Base-by-base conservation (phyloP, 1,140 invertebrate genomes). In the Drosophila auraria region DNA sequence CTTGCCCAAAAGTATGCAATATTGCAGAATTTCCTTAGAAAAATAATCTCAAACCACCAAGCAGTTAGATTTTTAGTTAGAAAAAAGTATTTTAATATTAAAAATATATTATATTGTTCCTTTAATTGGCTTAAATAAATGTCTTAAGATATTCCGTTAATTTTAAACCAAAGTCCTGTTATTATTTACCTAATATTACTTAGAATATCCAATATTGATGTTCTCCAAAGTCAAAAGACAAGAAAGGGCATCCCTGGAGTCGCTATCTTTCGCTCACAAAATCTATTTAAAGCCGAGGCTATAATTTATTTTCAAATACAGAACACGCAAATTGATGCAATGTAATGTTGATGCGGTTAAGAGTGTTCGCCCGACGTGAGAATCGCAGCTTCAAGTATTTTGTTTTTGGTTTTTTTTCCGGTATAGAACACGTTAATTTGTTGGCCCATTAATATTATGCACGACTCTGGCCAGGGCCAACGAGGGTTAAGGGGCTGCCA, bases 391-490 rank as follows among this genome's bases (percentile, higher is more conserved):
- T 30, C 3, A 15, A 50, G 15, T 33, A n/a, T 56, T 23, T 78
- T n/a, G 45, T 54, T 44, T 64, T 59, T 69, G 68, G 47, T 76
- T 82, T 68, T 79, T 86, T 80, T 80, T 90, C 70, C 86, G 72
- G 74, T 70, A 79, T 62, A 73, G 86, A 90, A 90, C 84, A 89
- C 86, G 75, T 72, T 89, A 89, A 89, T 89, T 90, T 75, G 81
- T 61, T 87, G 60, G 42, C 64, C 72, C 76, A 83, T 77, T 83
- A 87, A 87, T 73, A 54, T 63, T 68, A 68, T 78, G 66, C 77
- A 78, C 59, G 73, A 78, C 65, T 45, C 65, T 40, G 36, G 25
- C 68, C 70, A 27, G 61, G 68, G 60, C 44, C 49, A 45, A 3
- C 15, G 11, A 17, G 57, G 51, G 59, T 45, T 71, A 53, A 38